These are phyloP conservation scores for Nyctibius grandis DNA, from an alignment of 2,797 vertebrate genomes.

Conservation along the genomic window DNA sequence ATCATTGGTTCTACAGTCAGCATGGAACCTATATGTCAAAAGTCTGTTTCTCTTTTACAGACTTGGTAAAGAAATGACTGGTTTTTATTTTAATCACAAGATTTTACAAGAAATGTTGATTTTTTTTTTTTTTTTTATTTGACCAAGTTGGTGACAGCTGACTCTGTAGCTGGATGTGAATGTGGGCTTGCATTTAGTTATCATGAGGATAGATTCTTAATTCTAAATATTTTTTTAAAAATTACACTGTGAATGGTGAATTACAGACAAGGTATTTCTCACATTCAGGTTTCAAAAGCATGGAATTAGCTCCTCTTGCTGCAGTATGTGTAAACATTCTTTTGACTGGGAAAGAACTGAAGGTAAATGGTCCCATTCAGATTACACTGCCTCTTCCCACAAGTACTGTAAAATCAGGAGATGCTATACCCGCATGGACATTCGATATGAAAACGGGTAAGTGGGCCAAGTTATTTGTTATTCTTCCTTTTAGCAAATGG, in stretches of 20 bases:
- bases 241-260: background rate
- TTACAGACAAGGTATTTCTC: background rate
- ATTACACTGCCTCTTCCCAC: slow-evolving; percentile 79
- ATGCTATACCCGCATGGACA: slow-evolving; percentile 85
- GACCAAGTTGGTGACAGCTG: background rate
- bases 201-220: background rate
- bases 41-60: background rate
- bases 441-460: slow-evolving; percentile 85
- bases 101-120: background rate
- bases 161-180: background rate
- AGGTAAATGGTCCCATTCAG: slow-evolving; percentile 80
- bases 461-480: background rate
- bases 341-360: slow-evolving; percentile 76
- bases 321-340: slow-evolving; percentile 82
- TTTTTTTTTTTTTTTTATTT: background rate
- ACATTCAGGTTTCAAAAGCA: slow-evolving; percentile 77
- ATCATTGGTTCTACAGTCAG: background rate
- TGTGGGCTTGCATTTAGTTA: background rate
- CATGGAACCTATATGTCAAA: background rate
- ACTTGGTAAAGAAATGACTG: background rate
- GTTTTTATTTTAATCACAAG: background rate
- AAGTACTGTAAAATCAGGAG: slow-evolving; percentile 66
- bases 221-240: background rate
- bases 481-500: background rate
- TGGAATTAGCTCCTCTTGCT: slow-evolving; percentile 81